Base-by-base conservation (phyloP, 2,113 vertebrate genomes). In the Neoarius graeffei region DNA sequence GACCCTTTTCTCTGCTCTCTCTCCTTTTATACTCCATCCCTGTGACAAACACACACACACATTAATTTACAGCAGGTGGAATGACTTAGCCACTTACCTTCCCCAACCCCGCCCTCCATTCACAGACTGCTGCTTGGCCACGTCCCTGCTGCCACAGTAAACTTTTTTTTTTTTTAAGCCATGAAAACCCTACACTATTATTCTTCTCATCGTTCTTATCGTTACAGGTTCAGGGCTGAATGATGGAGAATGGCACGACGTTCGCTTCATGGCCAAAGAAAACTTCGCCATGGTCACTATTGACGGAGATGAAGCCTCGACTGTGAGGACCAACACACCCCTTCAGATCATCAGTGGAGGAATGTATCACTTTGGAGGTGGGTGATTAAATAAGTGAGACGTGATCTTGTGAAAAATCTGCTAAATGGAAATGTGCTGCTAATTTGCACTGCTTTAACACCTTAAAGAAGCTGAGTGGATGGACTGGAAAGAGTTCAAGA, bases 341-440 rank as follows among this genome's bases (percentile, higher is more conserved):
- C 94, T 99, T 17, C 96, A 96, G 87, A 96, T 99, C 89, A 97
- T 95, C 89, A 99, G 97, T 0, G 96, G 97, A 77, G 96, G 97
- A 90, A 97, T 96, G 14, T 99, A 99, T 90, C 97, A 97, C 90
- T 96, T 99, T 62, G 98, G 98, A 98, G 98, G 98, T 98, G 94
- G 91, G 92, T 86, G 27, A n/a, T 52, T 19, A 57, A 80, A 30
- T 80, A 60, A 81, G 56, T 59, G 54, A 60, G 7, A 30, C 27
- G 11, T 81, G 25, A 30, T 10, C 14, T 56, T 80, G 25, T 15
- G 56, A 77, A 64, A 14, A 11, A 64, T 48, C 9, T 80, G 60
- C n/a, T 9, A 56, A 30, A 27, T 56, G 50, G 27, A 69, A 86
- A 81, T 56, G 62, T n/a, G 35, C 1, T 27, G 48, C 48, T 84